These are phyloP conservation scores for Xenopus laevis DNA, from an alignment of 2,113 vertebrate genomes.

Conservation along the genomic window DNA sequence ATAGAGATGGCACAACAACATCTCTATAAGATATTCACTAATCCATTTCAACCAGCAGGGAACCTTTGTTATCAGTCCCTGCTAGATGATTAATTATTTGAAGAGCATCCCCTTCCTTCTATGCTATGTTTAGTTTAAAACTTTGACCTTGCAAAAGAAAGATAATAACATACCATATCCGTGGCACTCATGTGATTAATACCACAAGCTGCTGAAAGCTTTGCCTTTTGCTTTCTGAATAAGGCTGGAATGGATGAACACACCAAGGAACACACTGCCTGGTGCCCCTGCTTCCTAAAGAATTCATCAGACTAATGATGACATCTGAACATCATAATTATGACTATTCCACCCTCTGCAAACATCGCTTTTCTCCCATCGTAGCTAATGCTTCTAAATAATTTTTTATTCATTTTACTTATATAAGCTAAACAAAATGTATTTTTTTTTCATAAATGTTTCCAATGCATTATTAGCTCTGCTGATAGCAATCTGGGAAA, in stretches of 20 bases:
- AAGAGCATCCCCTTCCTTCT: slow-evolving; percentile 30
- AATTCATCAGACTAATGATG: slow-evolving; percentile 77
- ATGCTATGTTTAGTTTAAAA: slow-evolving; percentile 51
- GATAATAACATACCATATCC: slow-evolving; percentile 60
- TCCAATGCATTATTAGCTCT: slow-evolving; percentile 65
- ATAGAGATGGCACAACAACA: slow-evolving; percentile 48
- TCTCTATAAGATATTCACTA: slow-evolving; percentile 47
- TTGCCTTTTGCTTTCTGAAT: slow-evolving; percentile 54
- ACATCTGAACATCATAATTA: slow-evolving; percentile 77
- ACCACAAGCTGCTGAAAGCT: slow-evolving; percentile 49
- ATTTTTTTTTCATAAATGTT: no score
- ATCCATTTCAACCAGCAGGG: slow-evolving; percentile 52
- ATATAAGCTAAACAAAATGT: no score
- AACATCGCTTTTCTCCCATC: slow-evolving; percentile 51
- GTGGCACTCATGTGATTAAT: slow-evolving; percentile 64
- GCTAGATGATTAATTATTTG: slow-evolving; percentile 56
- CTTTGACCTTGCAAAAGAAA: slow-evolving; percentile 63
- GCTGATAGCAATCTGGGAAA: slow-evolving; percentile 51
- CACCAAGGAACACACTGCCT: slow-evolving; percentile 50
- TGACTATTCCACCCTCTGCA: slow-evolving; percentile 62
- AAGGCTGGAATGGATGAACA: slow-evolving; percentile 59
- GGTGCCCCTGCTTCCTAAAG: slow-evolving; percentile 64
- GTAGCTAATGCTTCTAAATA: no score
- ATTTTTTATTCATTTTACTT: no score
- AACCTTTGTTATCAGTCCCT: slow-evolving; percentile 47